Conservation (phyloP, 2,888 invertebrate genomes). For the Agelastica alni region DNA sequence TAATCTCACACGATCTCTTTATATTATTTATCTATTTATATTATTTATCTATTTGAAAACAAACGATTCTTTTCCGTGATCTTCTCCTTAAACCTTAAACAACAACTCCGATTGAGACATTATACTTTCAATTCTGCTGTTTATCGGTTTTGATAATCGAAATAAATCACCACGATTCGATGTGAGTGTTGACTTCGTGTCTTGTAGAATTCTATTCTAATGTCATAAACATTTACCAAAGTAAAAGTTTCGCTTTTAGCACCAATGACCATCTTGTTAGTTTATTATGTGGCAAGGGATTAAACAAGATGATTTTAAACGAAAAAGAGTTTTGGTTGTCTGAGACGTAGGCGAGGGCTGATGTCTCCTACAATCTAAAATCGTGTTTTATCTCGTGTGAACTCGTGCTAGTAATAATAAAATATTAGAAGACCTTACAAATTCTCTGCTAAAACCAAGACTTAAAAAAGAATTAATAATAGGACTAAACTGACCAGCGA, state of each 20-base stretch:
- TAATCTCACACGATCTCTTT: neutral
- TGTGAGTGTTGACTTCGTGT: neutral
- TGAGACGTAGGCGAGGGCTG: neutral
- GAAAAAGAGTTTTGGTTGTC: neutral
- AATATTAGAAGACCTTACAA: neutral
- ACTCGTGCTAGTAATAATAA: too few relatives aligned
- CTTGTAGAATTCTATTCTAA: neutral
- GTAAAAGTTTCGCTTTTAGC: too few relatives aligned
- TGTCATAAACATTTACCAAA: too few relatives aligned
- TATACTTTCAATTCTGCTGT: constrained; percentile 18
- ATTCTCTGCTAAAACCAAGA: too few relatives aligned
- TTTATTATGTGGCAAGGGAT: too few relatives aligned
- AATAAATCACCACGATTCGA: constrained; percentile 15
- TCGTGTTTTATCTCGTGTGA: neutral
- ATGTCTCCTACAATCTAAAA: neutral
- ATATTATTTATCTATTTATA: neutral
- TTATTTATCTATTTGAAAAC: constrained; percentile 18
- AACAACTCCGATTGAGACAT: constrained; percentile 16
- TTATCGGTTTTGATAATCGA: constrained; percentile 19
- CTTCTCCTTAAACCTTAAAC: constrained; percentile 12
- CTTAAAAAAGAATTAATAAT: too few relatives aligned
- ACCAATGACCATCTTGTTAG: too few relatives aligned
- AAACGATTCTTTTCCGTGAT: constrained; percentile 23
- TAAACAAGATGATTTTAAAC: too few relatives aligned
- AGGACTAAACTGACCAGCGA: too few relatives aligned